Evolutionary conservation across 2,888 invertebrate genomes (phyloP), one percentile per base, ranked within the genome.

Genomic region (Andrena marginata): DNA sequence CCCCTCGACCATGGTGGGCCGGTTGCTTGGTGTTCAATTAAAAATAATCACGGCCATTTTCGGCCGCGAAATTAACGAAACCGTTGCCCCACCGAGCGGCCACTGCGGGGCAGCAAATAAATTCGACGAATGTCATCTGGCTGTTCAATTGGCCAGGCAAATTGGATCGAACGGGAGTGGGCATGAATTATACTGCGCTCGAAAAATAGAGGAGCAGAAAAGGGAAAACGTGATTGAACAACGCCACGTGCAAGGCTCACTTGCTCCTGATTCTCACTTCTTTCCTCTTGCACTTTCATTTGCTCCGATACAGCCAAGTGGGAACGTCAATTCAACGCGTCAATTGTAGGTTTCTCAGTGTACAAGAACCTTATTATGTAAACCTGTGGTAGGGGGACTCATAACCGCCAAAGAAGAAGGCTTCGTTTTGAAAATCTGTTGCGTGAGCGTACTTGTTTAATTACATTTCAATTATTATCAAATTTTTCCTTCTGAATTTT

Each of bases 91-190:
- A 42, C 13, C 65, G 2, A 48, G n/a, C 31, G 62, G 8, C 29
- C 31, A 10, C 42, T 33, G 29, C n/a, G 54, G 16, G 59, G 26
- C 33, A 16, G 51, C 69, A 71, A 77, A 73, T 70, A 71, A 82
- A 77, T 83, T 83, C 72, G 69, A 59, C 70, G 69, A 74, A 73
- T 74, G 65, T 77, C 74, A 70, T 82, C 62, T 65, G 69, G 31
- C 64, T 49, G 26, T 56, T 77, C 82, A 83, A 83, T 83, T 83
- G 83, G 48, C 83, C 23, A 67, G 56, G 20, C 62, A 70, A 70
- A 82, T 82, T 74, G 67, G 35, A n/a, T 42, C 49, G 73, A 69
- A 60, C 60, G 54, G 31, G 49, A 56, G 33, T 8, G 42, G 31
- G n/a, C n/a, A 65, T 60, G 72, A 73, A 82, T 82, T 67, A 70